Percentiles rank a stretch among this genome's conserved stretches.
Conservation (phyloP, 2,797 vertebrate genomes). For the Clarias platycephalus region DNA sequence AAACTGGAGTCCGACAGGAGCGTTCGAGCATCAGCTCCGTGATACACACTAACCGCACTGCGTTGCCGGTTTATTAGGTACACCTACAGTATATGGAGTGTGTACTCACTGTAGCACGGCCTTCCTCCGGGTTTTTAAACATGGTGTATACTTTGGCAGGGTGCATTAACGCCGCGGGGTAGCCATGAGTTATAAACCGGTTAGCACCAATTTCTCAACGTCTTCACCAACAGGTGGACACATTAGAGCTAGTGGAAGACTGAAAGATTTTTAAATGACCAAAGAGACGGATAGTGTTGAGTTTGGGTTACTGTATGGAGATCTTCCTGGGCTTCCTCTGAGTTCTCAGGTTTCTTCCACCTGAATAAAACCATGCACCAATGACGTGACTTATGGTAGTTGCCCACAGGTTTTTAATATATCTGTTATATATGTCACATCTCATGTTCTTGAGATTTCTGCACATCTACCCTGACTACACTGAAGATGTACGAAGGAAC, state of each 20-base stretch:
- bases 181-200: neutral
- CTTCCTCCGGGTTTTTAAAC: neutral
- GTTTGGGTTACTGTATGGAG: neutral
- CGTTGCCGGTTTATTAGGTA: neutral
- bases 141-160: neutral
- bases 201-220: neutral
- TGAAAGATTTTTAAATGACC: neutral
- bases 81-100: neutral
- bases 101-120: neutral
- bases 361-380: neutral
- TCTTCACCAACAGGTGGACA: neutral
- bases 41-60: neutral
- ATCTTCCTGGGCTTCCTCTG: neutral
- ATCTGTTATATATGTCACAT: neutral
- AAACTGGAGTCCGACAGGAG: neutral
- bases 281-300: neutral
- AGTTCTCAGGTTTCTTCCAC: neutral
- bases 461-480: neutral
- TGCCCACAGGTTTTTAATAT: neutral
- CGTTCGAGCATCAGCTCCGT: neutral
- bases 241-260: neutral
- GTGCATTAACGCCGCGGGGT: neutral
- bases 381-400: neutral
- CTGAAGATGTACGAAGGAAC: neutral
- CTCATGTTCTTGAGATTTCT: neutral